Evolutionary conservation across 2,888 invertebrate species (phyloP).

Genomic region (Pterostichus niger): DNA sequence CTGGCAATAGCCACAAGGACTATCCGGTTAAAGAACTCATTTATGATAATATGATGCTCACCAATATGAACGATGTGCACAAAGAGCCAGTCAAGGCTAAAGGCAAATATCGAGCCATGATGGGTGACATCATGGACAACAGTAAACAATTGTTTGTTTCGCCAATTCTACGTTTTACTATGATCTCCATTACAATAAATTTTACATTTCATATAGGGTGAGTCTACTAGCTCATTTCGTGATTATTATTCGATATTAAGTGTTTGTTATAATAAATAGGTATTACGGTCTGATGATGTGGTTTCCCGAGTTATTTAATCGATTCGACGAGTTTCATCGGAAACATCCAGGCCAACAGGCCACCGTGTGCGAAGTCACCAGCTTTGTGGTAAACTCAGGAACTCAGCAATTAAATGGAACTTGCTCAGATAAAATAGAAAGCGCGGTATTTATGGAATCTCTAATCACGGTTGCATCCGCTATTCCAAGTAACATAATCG

Average conservation of each 20-base stretch:
- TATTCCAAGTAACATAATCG: slow-evolving; percentile 90
- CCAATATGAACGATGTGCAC: slow-evolving; percentile 72
- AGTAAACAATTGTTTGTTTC: slow-evolving; percentile 89
- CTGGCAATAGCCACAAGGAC: slow-evolving; percentile 85
- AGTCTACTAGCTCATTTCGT: slow-evolving; percentile 70
- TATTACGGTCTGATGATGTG: slow-evolving; percentile 98
- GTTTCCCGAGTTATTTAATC: slow-evolving; percentile 96
- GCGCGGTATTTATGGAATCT: slow-evolving; percentile 91
- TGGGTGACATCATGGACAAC: slow-evolving; percentile 88
- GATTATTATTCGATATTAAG: slow-evolving; percentile 1
- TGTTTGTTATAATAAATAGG: slow-evolving; percentile 75
- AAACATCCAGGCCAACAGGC: slow-evolving; percentile 84
- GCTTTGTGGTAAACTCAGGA: slow-evolving; percentile 85
- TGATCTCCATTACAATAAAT: slow-evolving; percentile 92
- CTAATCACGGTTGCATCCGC: slow-evolving; percentile 92
- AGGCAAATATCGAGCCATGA: slow-evolving; percentile 86
- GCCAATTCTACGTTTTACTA: slow-evolving; percentile 90
- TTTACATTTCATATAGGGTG: slow-evolving; percentile 94
- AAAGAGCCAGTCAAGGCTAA: slow-evolving; percentile 81
- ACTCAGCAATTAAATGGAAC: slow-evolving; percentile 80
- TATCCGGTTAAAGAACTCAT: slow-evolving; percentile 88
- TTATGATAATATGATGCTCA: slow-evolving; percentile 79
- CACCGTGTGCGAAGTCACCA: slow-evolving; percentile 87
- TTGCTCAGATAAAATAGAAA: slow-evolving; percentile 87
- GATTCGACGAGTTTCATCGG: slow-evolving; percentile 89